These are phyloP conservation scores for Corydoras maculifer DNA, from an alignment of 2,113 vertebrate species.

Conservation along the genomic window DNA sequence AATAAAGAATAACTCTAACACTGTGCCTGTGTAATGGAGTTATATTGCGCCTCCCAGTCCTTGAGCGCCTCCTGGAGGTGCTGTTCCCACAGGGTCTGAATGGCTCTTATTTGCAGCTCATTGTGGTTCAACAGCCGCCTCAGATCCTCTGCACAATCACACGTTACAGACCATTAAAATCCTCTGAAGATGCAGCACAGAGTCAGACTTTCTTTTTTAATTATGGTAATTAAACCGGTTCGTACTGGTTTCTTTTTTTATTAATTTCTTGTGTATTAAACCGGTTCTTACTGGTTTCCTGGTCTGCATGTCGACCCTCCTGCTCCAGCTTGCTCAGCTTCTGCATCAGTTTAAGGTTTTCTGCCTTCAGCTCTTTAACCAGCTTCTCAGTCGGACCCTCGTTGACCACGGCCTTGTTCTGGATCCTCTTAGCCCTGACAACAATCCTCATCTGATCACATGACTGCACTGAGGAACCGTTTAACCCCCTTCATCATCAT, in stretches of 20 bases:
- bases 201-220: no score
- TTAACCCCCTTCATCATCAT: no score
- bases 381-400: conserved; percentile 73
- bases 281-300: conserved; percentile 64
- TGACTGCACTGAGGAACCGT: no score
- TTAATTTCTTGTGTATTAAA: no score
- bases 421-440: conserved; percentile 77
- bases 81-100: conserved; percentile 72
- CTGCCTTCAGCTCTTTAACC: conserved; percentile 70
- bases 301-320: conserved; percentile 60
- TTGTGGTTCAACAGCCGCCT: conserved; percentile 64
- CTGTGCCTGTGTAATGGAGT: conserved; percentile 53
- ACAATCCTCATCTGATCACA: no score
- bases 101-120: conserved; percentile 61
- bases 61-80: conserved; percentile 70
- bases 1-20: no score
- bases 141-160: conserved; percentile 61
- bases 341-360: conserved; percentile 63
- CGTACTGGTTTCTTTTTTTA: no score
- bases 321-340: conserved; percentile 62
- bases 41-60: conserved; percentile 74
- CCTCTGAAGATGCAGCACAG: no score
- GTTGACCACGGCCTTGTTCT: conserved; percentile 78
- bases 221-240: no score
- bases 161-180: neutral